A percentile compares a stretch with the other conserved stretches of the same genome.
Evolutionary conservation across 2,797 vertebrate species (phyloP).

Genomic region (Acanthiza pusilla): DNA sequence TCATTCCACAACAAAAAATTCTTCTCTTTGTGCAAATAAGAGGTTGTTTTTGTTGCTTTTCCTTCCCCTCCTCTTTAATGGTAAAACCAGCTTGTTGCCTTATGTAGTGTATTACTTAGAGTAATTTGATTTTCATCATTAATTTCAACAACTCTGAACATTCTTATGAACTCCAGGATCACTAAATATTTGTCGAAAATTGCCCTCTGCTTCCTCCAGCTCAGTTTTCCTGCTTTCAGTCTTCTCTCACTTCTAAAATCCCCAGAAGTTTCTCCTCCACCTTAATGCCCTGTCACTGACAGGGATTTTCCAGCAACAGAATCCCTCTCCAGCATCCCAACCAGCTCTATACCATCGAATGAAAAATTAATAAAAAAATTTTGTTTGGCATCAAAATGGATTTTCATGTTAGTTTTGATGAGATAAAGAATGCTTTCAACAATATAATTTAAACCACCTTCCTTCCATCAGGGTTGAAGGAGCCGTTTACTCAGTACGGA

Average conservation of each 20-base stretch:
- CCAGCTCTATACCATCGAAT: background rate
- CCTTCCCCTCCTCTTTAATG: background rate
- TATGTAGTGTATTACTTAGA: background rate
- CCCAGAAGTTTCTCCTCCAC: background rate
- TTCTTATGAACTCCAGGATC: background rate
- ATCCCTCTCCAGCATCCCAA: background rate
- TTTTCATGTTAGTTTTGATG: background rate
- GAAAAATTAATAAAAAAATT: accelerated
- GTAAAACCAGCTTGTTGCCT: background rate
- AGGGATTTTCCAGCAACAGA: background rate
- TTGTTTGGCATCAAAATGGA: background rate
- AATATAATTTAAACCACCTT: background rate
- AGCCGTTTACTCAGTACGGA: background rate
- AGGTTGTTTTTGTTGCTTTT: background rate
- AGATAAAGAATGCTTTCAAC: background rate
- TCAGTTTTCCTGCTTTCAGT: background rate
- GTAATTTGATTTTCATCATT: background rate
- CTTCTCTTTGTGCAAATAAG: background rate
- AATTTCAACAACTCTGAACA: background rate
- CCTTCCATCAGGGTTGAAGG: background rate
- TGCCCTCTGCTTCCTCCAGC: background rate
- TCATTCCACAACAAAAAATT: background rate
- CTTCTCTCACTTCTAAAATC: background rate
- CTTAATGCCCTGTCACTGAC: background rate
- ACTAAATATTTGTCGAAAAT: background rate